Evolutionary conservation across 1,140 invertebrate genomes (phyloP).

Genomic region (Araneus ventricosus): DNA sequence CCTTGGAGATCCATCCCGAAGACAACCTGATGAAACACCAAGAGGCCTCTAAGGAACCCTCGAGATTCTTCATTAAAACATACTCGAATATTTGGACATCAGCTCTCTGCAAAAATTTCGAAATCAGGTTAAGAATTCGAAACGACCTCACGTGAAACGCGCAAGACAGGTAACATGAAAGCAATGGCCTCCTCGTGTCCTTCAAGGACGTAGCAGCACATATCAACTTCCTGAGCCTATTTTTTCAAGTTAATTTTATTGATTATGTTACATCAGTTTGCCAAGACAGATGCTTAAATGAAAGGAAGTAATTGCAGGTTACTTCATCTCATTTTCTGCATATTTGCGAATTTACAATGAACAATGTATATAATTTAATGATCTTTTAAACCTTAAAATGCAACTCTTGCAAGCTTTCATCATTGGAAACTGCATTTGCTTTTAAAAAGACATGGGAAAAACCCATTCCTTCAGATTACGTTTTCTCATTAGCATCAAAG

Average conservation of each 20-base stretch:
- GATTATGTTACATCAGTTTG: neutral
- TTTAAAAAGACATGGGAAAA: too few species aligned
- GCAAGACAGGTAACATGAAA: conserved; percentile 47
- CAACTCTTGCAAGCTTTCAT: too few species aligned
- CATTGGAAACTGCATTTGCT: too few species aligned
- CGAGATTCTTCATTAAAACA: neutral
- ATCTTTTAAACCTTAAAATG: too few species aligned
- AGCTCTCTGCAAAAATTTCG: conserved; percentile 60
- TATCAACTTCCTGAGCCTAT: neutral
- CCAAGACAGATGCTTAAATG: too few species aligned
- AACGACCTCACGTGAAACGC: conserved; percentile 58
- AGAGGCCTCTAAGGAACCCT: conserved; percentile 32
- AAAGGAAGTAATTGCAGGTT: too few species aligned
- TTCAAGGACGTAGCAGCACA: conserved; percentile 42
- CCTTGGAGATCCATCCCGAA: neutral
- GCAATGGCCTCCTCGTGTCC: conserved; percentile 56
- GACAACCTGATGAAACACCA: conserved; percentile 19
- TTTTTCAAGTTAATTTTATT: neutral
- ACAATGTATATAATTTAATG: too few species aligned
- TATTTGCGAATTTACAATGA: too few species aligned
- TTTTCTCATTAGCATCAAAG: too few species aligned
- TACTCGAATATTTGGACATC: conserved; percentile 43
- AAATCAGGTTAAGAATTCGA: conserved; percentile 69
- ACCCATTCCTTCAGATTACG: too few species aligned
- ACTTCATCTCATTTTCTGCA: too few species aligned